Evolutionary conservation across 2,113 vertebrate species (phyloP).

Genomic region (Rallus limicola): DNA sequence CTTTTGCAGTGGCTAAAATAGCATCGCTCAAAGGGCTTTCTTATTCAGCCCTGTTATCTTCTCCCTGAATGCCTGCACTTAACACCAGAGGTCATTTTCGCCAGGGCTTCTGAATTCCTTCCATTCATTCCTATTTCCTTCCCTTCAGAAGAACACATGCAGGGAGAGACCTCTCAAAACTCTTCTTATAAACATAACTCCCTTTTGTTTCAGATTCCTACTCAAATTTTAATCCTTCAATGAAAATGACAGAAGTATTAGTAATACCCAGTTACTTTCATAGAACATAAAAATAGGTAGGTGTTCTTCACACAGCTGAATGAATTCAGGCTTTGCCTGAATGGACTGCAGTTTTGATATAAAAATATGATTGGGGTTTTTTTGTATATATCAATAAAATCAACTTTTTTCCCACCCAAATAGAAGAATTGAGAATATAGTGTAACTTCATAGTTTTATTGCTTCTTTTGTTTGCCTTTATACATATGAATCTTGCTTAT

Average conservation of each 20-base stretch:
- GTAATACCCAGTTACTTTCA: neutral
- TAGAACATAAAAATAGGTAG: neutral
- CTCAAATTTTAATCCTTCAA: neutral
- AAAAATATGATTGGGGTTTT: neutral
- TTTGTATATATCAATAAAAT: neutral
- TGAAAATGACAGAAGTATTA: neutral
- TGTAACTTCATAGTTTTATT: neutral
- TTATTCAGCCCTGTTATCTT: neutral
- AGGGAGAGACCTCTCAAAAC: neutral
- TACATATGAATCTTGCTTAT: neutral
- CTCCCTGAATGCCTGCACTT: neutral
- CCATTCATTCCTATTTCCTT: neutral
- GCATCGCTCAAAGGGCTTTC: neutral
- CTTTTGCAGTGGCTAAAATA: neutral
- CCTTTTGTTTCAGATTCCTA: neutral
- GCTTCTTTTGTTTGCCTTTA: neutral
- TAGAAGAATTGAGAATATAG: neutral
- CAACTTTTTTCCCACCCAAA: neutral
- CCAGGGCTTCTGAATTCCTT: neutral
- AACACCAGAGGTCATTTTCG: neutral
- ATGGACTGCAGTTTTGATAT: neutral
- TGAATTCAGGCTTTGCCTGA: neutral
- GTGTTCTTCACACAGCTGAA: neutral
- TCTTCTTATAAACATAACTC: neutral
- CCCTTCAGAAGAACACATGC: neutral